Evolutionary conservation across 1,140 invertebrate species (phyloP).

Genomic region (Ectropis grisescens): DNA sequence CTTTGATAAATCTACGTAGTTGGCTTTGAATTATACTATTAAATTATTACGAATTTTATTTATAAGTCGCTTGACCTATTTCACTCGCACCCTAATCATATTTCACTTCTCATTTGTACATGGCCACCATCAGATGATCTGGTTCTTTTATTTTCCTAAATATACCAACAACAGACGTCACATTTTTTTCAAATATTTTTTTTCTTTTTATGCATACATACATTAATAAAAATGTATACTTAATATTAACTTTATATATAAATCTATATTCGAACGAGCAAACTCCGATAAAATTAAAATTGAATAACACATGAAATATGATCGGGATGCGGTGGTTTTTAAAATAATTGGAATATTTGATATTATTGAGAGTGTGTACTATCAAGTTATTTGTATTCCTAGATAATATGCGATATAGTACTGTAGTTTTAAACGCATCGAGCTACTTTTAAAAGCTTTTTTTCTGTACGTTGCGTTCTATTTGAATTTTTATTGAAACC

Average conservation of each 20-base stretch:
- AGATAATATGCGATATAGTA: no score
- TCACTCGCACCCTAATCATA: constrained; percentile 34
- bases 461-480: no score
- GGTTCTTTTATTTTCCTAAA: constrained; percentile 66
- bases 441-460: no score
- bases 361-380: constrained; percentile 66
- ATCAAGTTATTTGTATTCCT: no score
- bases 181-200: constrained; percentile 55
- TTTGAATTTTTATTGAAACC: no score
- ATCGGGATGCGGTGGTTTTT: constrained; percentile 28
- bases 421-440: no score
- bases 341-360: constrained; percentile 65
- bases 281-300: constrained; percentile 70
- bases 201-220: constrained; percentile 44
- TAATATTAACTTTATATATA: constrained; percentile 68
- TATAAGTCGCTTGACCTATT: constrained; percentile 44
- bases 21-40: constrained; percentile 64
- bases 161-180: constrained; percentile 68
- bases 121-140: constrained; percentile 68
- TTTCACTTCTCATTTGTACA: constrained; percentile 63
- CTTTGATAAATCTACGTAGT: constrained; percentile 50
- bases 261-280: constrained; percentile 68
- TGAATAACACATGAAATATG: constrained; percentile 63
- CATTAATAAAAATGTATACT: constrained; percentile 59
- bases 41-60: constrained; percentile 56